phyloP scores from a whole-genome alignment of 2,888 invertebrate species.

The Sminthurinus aureus region DNA sequence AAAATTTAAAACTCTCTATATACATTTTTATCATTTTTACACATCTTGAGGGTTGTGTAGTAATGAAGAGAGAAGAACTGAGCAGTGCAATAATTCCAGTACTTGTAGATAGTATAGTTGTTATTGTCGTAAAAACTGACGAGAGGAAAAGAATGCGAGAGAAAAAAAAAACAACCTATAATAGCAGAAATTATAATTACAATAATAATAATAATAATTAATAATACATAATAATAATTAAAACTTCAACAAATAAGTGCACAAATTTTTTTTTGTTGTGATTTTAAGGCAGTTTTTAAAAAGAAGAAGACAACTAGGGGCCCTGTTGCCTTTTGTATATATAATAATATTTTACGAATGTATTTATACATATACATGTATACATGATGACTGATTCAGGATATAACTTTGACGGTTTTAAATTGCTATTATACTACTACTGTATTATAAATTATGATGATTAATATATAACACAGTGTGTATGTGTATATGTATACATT shows the following conservation, averaged over 20 bases:
- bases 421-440: no score
- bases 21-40: no score
- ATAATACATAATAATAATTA: no score
- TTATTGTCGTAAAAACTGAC: not conserved
- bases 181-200: not conserved
- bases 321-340: not conserved
- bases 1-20: no score
- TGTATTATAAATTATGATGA: no score
- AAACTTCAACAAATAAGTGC: slow-evolving; percentile 1
- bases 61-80: no score
- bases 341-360: not conserved
- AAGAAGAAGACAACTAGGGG: not conserved
- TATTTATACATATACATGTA: no score
- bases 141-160: not conserved
- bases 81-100: no score
- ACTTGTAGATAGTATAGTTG: not conserved
- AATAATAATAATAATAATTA: not conserved
- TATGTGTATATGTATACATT: not conserved
- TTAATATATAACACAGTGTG: no score
- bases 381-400: no score
- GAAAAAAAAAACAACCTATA: not conserved
- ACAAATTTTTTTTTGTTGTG: not conserved
- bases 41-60: no score
- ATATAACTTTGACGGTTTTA: no score
- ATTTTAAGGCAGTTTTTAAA: slow-evolving; percentile 35